Conservation (phyloP, 2,888 invertebrate species). For the Matsumyia berberina region DNA sequence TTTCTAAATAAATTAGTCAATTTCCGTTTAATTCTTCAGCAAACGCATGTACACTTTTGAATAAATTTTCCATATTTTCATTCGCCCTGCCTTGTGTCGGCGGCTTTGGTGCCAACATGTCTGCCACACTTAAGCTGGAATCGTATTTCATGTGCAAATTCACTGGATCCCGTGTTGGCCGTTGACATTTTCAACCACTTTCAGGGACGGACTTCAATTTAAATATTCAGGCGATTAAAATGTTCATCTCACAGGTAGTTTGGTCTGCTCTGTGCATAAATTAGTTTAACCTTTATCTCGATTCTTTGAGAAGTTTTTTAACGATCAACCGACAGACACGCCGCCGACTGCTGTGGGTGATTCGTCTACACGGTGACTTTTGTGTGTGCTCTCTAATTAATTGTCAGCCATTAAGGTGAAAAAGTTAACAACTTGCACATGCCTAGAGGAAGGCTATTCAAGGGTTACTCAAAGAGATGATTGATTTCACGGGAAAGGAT, state of each 20-base stretch:
- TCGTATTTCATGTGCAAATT: conserved; percentile 45
- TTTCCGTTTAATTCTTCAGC: background rate
- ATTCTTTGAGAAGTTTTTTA: background rate
- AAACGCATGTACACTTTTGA: conserved; percentile 30
- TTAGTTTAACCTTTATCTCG: conserved; percentile 6
- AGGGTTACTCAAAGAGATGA: background rate
- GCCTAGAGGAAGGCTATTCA: background rate
- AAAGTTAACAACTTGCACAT: conserved; percentile 39
- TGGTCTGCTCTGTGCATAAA: conserved; percentile 25
- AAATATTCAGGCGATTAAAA: conserved; percentile 17
- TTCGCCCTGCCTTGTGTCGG: background rate
- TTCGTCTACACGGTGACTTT: background rate
- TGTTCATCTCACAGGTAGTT: conserved; percentile 10
- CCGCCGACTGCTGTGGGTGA: background rate
- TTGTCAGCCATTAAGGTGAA: conserved; percentile 8
- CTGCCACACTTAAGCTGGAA: conserved; percentile 48
- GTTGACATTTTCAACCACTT: conserved; percentile 37
- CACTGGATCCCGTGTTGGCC: conserved; percentile 20
- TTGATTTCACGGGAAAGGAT: background rate
- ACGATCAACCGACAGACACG: background rate
- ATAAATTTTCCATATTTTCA: conserved; percentile 32
- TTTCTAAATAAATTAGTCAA: conserved; percentile 26
- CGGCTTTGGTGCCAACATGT: conserved; percentile 40
- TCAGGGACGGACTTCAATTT: conserved; percentile 20
- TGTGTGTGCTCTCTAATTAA: conserved; percentile 19